A percentile compares a stretch with the other conserved stretches of the same genome.
Conservation (phyloP, 2,797 vertebrate species). For the Hylomyscus alleni region DNA sequence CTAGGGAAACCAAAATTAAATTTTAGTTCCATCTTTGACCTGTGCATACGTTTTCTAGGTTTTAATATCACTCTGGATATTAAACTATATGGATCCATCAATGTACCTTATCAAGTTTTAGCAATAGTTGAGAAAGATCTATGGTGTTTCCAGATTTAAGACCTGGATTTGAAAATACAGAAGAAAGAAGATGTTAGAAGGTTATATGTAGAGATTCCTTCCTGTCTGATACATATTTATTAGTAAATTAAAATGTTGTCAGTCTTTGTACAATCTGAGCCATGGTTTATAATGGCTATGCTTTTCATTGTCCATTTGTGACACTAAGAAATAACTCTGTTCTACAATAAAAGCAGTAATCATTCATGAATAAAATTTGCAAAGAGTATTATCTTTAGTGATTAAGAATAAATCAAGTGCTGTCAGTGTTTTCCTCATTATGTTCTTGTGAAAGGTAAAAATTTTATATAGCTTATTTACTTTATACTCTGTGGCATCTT, state of each 20-base stretch:
- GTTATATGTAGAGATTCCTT: background rate
- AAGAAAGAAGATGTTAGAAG: background rate
- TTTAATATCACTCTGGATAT: background rate
- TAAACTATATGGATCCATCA: background rate
- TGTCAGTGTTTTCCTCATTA: background rate
- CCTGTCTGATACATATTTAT: background rate
- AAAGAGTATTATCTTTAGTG: background rate
- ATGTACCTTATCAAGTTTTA: background rate
- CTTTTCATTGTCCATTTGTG: background rate
- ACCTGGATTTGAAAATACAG: background rate
- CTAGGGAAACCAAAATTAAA: background rate
- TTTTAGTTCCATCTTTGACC: background rate
- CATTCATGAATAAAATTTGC: background rate
- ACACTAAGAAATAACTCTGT: background rate
- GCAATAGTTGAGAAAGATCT: background rate
- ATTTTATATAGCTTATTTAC: background rate
- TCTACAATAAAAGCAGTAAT: background rate
- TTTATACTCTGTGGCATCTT: background rate
- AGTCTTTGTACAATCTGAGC: background rate
- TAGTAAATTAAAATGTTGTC: background rate
- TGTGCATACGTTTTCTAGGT: background rate
- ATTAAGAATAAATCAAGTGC: constrained; percentile 14
- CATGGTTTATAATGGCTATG: background rate
- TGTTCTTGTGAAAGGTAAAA: background rate
- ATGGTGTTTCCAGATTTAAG: background rate